Percentiles rank a stretch among this genome's conserved stretches.
phyloP scores from a whole-genome alignment of 1,140 invertebrate genomes.

The Tetraneura akinire region DNA sequence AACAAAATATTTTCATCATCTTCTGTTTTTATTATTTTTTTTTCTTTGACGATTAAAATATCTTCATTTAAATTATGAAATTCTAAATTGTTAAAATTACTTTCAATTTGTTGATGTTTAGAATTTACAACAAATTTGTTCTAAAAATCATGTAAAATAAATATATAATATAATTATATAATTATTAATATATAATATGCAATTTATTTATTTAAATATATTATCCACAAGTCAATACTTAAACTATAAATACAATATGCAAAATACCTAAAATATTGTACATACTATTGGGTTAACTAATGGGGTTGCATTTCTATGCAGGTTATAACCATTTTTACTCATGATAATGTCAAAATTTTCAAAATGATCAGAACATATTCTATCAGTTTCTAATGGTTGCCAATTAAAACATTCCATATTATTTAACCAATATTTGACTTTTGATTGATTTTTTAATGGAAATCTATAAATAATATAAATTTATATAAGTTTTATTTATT shows the following conservation, averaged over 20 bases:
- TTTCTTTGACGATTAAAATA: neutral
- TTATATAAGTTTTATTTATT: neutral
- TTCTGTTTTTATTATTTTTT: neutral
- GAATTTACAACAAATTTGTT: neutral
- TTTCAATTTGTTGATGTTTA: neutral
- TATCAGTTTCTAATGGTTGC: neutral
- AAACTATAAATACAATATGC: too few species aligned
- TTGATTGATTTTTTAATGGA: neutral
- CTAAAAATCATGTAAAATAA: neutral
- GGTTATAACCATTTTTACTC: neutral
- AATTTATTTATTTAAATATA: too few species aligned
- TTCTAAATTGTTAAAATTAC: neutral
- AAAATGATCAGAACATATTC: conserved; percentile 35
- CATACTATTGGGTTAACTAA: neutral
- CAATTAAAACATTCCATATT: neutral
- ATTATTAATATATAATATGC: too few species aligned
- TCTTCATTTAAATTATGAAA: neutral
- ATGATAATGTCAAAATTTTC: neutral
- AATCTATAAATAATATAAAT: conserved; percentile 5
- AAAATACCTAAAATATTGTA: too few species aligned
- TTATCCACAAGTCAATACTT: too few species aligned
- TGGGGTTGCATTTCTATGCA: neutral
- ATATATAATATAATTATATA: neutral
- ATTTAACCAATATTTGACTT: neutral
- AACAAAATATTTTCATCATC: neutral